Conservation (phyloP, 2,113 vertebrate genomes). For the Pterophyllum scalare region DNA sequence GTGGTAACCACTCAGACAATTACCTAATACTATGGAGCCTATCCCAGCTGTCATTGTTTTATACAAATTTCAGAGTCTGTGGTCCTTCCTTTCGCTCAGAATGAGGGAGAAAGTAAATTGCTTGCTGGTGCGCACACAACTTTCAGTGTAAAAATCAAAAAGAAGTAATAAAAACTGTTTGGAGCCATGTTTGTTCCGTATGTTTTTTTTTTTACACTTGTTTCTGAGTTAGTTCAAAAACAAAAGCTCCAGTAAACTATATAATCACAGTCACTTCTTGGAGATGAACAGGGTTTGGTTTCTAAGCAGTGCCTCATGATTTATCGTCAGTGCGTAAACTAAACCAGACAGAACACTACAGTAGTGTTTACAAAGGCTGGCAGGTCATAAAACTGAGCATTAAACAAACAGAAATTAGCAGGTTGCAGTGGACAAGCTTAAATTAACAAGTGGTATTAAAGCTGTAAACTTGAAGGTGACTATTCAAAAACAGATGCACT, state of each 20-base stretch:
- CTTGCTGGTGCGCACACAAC: not conserved
- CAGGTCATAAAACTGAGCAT: conserved; percentile 1
- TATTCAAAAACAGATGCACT: not conserved
- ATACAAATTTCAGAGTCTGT: too few relatives aligned
- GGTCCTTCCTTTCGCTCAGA: too few relatives aligned
- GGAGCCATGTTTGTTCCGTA: not conserved
- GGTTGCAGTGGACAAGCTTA: not conserved
- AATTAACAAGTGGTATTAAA: not conserved
- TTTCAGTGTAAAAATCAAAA: not conserved
- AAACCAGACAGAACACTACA: not conserved
- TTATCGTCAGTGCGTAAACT: not conserved
- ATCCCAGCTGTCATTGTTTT: too few relatives aligned
- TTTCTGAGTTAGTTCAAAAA: not conserved
- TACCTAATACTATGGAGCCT: not conserved
- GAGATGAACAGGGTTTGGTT: conserved; percentile 1
- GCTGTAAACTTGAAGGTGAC: not conserved
- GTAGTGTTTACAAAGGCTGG: conserved; percentile 18
- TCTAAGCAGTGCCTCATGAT: conserved; percentile 5
- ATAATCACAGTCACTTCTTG: not conserved
- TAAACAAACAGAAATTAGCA: conserved; percentile 26
- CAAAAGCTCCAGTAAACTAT: not conserved
- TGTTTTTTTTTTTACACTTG: not conserved
- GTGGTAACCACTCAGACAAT: not conserved
- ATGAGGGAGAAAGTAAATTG: too few relatives aligned
- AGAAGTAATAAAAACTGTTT: not conserved